phyloP scores from a whole-genome alignment of 2,113 vertebrate species.

The Rallus limicola region DNA sequence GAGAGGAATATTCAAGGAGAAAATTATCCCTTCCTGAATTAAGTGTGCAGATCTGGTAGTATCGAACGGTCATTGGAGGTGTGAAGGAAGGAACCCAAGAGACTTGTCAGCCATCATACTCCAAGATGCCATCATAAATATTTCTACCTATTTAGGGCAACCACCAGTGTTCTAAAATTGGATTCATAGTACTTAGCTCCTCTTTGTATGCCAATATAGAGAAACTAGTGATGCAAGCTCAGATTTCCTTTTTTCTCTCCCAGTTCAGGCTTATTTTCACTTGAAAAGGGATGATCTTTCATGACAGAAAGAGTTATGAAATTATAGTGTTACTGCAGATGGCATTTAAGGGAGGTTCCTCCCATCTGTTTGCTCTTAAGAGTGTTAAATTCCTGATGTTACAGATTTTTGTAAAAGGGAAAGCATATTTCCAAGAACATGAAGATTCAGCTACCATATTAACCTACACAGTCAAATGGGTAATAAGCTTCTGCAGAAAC shows the following conservation, averaged over 20 bases:
- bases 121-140: neutral
- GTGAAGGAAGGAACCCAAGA: neutral
- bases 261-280: slow-evolving; percentile 15
- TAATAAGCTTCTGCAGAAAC: neutral
- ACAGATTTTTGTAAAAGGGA: neutral
- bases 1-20: neutral
- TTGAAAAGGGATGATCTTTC: neutral
- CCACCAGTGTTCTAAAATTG: neutral
- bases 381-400: slow-evolving; percentile 28
- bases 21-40: neutral
- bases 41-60: neutral
- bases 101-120: neutral
- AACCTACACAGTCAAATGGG: neutral
- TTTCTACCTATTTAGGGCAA: neutral
- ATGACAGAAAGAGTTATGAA: neutral
- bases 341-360: slow-evolving; percentile 7
- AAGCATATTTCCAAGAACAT: neutral
- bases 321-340: neutral
- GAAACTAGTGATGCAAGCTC: slow-evolving; percentile 18
- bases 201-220: neutral
- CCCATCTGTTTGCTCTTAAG: neutral
- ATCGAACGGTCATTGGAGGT: neutral
- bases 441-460: neutral
- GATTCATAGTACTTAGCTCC: neutral
- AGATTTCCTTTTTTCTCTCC: slow-evolving; percentile 11